Base-by-base conservation (phyloP, 2,797 vertebrate species). In the Antrozous pallidus region DNA sequence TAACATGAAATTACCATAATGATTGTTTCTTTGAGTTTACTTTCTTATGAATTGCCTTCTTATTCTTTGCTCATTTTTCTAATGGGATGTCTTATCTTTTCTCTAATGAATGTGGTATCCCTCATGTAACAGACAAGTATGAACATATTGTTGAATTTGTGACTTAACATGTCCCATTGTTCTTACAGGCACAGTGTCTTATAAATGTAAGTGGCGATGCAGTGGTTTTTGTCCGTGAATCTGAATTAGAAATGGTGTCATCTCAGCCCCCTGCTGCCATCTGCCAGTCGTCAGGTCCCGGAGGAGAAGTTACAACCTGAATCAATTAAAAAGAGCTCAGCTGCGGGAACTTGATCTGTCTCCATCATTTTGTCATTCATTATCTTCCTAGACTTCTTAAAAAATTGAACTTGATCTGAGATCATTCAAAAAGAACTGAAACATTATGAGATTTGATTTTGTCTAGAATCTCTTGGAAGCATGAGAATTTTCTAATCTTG, bases 171-270 rank as follows among this genome's bases (percentile, higher is more conserved):
- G 14, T 69, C 38, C 90, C 87, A 1, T 86, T 84, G 28, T 82
- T 80, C 79, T 83, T 88, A 0, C 92, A 99, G 99, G 99, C 99
- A 28, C 99, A 99, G 98, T 99, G 99, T 98, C 99, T 99, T 94
- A 99, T 99, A 91, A 99, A 99, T 5, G 99, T 99, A 69, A 99
- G 99, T 12, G 99, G 99, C 0, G 99, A 99, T 11, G 99, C 99
- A 0, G 99, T 99, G 88, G 98, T 99, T 95, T 99, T 99, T 73
- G 98, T 99, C 40, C 98, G 98, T 20, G 99, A 99, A 94, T 98
- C 99, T 0, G 99, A 99, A 90, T 97, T 98, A 38, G 99, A 99
- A 80, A 93, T 95, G 24, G 51, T 97, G 5, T 86, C 98, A 7
- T 77, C 96, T 3, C 98, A 96, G n/a, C 97, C 97, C 11, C 94